phyloP scores from a whole-genome alignment of 1,140 invertebrate genomes.

The Brachionus koreanus region DNA sequence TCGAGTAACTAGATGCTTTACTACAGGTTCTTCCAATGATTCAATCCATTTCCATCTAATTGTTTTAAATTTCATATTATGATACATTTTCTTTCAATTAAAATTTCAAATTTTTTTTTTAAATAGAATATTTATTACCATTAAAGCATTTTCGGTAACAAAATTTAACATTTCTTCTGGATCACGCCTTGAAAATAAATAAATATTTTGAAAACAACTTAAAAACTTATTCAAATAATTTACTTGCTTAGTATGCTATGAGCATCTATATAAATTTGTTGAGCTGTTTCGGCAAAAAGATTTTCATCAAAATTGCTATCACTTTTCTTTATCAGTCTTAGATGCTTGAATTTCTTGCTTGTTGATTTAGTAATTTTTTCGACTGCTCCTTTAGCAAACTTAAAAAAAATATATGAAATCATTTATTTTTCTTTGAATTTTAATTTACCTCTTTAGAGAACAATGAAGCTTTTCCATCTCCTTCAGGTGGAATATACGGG shows the following conservation, averaged over 20 bases:
- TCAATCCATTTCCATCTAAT: conserved; percentile 84
- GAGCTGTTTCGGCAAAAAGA: conserved; percentile 68
- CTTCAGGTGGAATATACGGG: conserved; percentile 85
- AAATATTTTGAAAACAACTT: neutral
- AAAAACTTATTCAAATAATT: conserved; percentile 47
- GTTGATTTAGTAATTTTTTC: conserved; percentile 75
- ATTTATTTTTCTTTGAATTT: conserved; percentile 38
- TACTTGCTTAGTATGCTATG: conserved; percentile 71
- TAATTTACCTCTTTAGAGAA: conserved; percentile 65
- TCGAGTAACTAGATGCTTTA: conserved; percentile 77
- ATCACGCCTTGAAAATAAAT: neutral
- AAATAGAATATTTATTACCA: neutral
- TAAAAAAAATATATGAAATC: neutral
- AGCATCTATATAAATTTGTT: conserved; percentile 80
- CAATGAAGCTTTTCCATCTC: conserved; percentile 81
- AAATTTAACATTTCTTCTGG: conserved; percentile 8
- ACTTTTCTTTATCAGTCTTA: conserved; percentile 68
- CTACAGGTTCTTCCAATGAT: conserved; percentile 76
- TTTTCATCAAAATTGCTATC: conserved; percentile 21
- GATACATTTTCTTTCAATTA: conserved; percentile 69
- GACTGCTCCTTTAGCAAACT: conserved; percentile 77
- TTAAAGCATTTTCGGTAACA: conserved; percentile 21
- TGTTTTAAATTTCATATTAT: conserved; percentile 75
- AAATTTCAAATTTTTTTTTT: neutral
- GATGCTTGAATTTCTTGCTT: conserved; percentile 72